Base-by-base conservation (phyloP, 2,888 invertebrate genomes). In the Acanthoscelides obtectus region DNA sequence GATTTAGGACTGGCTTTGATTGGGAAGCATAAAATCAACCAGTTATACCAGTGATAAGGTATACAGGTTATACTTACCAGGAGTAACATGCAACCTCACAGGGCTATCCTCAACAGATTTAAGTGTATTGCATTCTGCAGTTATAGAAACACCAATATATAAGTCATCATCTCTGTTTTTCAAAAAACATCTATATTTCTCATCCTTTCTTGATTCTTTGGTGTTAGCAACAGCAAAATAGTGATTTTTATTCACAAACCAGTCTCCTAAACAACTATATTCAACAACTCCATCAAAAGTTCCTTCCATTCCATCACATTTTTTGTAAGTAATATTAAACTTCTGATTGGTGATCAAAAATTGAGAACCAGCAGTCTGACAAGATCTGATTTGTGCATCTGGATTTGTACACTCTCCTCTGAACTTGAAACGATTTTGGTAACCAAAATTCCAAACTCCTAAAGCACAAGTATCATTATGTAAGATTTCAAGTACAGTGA, bases 171-270 rank as follows among this genome's bases (percentile, higher is more conserved):
- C 97, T 81, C 97, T 90, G 89, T 97, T 97, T 82, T 95, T 95
- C 68, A 97, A 87, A 84, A 98, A 96, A 83, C 98, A 98, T 65
- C 98, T 89, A 84, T 96, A 98, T 81, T 94, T 94, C 84, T 98
- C 97, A 84, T 98, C 96, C 84, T 94, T 94, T 79, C 97, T 91
- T 6, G 97, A 97, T 84, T 98, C 97, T 80, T 97, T 97, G 0
- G 97, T 96, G 82, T 98, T 98, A 6, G 96, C 96, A n/a, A 98
- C 96, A 71, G 97, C 98, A 86, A 98, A 97, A 85, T 94, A 98
- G 81, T 97, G 97, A 86, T 98, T 97, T 83, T 97, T 97, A 19
- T 93, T 95, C 22, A 96, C 93, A 86, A 97, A 96, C 97, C 97
- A 97, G 87, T 97, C 96, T 0, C 97, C 97, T 74, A 97, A 87